Evolutionary conservation across 1,140 invertebrate genomes (phyloP), one percentile per base, ranked within the genome.

Genomic region (Lanistes nyassanus): DNA sequence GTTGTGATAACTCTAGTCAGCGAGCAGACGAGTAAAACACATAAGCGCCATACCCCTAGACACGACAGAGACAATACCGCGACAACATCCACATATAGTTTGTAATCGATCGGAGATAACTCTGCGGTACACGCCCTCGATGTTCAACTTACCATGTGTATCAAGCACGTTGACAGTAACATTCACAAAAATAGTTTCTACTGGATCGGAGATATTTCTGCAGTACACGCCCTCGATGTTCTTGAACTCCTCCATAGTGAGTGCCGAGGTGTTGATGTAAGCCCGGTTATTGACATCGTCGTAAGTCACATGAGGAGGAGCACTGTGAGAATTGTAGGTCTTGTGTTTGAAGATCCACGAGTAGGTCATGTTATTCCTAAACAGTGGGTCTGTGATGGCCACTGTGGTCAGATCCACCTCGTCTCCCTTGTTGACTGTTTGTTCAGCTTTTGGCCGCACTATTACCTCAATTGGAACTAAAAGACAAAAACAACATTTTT

Each of bases 341-440:
- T n/a, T 37, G 34, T 76, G 70, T 21, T 76, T 74, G 65, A 76
- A 74, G 29, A 64, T 34, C 78, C 78, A 79, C 3, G 23, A 75
- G 68, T 75, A 75, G 0, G 19, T 47, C 9, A 73, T 37, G n/a
- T 37, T 29, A 47, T 21, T 31, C 0, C 9, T 16, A 47, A 0
- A 47, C 0, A 72, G 71, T 47, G 66, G 65, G 69, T 79, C 78
- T n/a, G 72, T 64, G 19, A 2, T 67, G n/a, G 73, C 75, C 3
- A 21, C 56, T 16, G 77, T 51, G 2, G 75, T 75, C 72, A 80
- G 56, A 36, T 75, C 34, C 2, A 75, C 71, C 4, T 55, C 36
- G 3, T 80, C 72, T 11, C 76, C 79, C 29, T 75, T 47, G 2
- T 29, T 29, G 34, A 80, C 71, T 23, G 26, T 29, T 60, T 76